phyloP scores from a whole-genome alignment of 1,140 invertebrate species.

The Aethina tumida region DNA sequence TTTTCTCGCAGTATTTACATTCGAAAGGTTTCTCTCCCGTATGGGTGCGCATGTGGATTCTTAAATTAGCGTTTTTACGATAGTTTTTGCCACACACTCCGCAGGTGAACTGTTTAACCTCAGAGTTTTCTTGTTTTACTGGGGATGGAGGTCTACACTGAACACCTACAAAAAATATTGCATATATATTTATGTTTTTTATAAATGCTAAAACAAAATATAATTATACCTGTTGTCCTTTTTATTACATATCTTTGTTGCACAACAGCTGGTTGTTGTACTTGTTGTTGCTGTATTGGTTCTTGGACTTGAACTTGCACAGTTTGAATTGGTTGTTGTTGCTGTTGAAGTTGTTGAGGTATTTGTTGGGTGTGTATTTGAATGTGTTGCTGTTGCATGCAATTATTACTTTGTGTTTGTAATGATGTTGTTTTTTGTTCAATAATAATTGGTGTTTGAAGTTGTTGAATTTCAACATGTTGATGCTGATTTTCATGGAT shows the following conservation, averaged over 20 bases:
- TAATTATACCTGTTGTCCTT: constrained; percentile 23
- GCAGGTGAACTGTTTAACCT: constrained; percentile 22
- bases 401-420: constrained; percentile 5
- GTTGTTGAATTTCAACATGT: constrained; percentile 1
- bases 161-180: constrained; percentile 13
- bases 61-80: constrained; percentile 30
- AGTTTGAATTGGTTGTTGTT: constrained; percentile 9
- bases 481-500: constrained; percentile 1
- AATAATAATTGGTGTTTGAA: too few relatives aligned
- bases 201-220: neutral
- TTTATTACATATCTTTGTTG: constrained; percentile 18
- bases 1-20: constrained; percentile 38
- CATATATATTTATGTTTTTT: constrained; percentile 7
- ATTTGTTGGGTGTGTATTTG: constrained; percentile 8
- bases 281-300: constrained; percentile 4
- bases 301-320: constrained; percentile 12
- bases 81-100: constrained; percentile 29
- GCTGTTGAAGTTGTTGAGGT: constrained; percentile 7
- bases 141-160: constrained; percentile 15
- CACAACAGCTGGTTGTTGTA: constrained; percentile 2
- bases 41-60: constrained; percentile 35
- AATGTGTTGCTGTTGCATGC: neutral
- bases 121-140: neutral
- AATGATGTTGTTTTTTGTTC: constrained; percentile 5
- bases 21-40: constrained; percentile 35